phyloP scores from a whole-genome alignment of 2,797 vertebrate species.

The Peromyscus attwateri region DNA sequence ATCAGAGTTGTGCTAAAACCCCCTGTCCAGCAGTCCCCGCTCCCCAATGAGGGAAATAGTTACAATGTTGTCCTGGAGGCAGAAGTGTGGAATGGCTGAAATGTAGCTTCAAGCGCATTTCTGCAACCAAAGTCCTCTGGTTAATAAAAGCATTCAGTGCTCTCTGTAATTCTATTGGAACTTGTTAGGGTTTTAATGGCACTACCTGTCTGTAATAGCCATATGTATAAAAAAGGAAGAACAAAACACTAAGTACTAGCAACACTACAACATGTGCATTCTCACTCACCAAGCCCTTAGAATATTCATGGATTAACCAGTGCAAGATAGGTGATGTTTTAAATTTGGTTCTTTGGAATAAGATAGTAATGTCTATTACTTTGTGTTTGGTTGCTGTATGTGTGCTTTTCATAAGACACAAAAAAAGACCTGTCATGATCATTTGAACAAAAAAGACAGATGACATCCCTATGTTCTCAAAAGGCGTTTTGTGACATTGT shows the following conservation, averaged over 20 bases:
- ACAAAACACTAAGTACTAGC: constrained; percentile 34
- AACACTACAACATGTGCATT: constrained; percentile 31
- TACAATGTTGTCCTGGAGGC: background rate
- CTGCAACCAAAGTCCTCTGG: constrained; percentile 30
- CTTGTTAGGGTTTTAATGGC: constrained; percentile 27
- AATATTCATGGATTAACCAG: constrained; percentile 39
- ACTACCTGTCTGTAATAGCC: constrained; percentile 9
- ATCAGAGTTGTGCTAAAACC: constrained; percentile 28
- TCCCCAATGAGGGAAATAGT: background rate
- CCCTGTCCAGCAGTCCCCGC: background rate
- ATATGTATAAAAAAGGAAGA: constrained; percentile 21
- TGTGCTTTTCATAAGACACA: constrained; percentile 40
- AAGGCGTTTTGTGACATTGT: constrained; percentile 45
- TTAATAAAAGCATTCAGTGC: constrained; percentile 53
- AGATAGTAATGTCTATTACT: background rate
- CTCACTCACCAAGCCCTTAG: background rate
- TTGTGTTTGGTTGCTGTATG: constrained; percentile 28
- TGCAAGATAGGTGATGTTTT: constrained; percentile 29
- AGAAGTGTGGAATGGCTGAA: constrained; percentile 60
- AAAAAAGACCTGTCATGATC: constrained; percentile 16
- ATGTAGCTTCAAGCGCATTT: constrained; percentile 36
- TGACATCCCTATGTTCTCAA: constrained; percentile 27
- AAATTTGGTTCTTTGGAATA: constrained; percentile 58
- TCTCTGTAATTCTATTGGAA: constrained; percentile 55
- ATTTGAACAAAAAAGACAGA: constrained; percentile 26